Conservation (phyloP, 2,797 vertebrate genomes). For the Emys orbicularis region DNA sequence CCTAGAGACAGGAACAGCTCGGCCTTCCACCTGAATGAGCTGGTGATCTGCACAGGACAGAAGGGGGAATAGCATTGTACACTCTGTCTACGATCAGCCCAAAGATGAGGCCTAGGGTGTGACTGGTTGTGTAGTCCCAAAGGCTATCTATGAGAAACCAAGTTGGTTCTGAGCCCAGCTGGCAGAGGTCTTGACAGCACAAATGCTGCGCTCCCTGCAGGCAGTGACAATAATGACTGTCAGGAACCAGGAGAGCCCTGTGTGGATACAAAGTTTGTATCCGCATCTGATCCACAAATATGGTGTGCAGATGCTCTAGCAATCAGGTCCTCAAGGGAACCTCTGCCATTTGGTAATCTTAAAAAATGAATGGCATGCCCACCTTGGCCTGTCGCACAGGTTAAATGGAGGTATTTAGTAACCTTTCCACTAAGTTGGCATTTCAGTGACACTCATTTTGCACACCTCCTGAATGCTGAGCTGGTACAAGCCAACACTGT, state of each 20-base stretch:
- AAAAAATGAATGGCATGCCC: not conserved
- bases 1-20: not conserved
- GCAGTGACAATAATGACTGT: not conserved
- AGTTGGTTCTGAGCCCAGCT: not conserved
- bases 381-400: not conserved
- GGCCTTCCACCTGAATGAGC: not conserved
- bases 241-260: not conserved
- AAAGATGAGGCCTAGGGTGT: not conserved
- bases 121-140: not conserved
- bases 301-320: not conserved
- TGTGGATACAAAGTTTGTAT: too few species aligned
- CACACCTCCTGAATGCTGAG: not conserved
- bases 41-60: not conserved
- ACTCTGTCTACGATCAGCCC: not conserved
- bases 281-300: too few species aligned
- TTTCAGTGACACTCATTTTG: not conserved
- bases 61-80: too few species aligned
- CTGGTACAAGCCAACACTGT: not conserved
- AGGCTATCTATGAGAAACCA: not conserved
- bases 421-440: not conserved
- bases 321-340: not conserved
- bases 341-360: not conserved
- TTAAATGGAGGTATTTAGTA: not conserved
- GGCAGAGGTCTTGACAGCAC: not conserved
- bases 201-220: not conserved